A percentile compares a stretch with the other conserved stretches of the same genome.
phyloP scores from a whole-genome alignment of 2,888 invertebrate genomes.

The Ypsolopha sequella region DNA sequence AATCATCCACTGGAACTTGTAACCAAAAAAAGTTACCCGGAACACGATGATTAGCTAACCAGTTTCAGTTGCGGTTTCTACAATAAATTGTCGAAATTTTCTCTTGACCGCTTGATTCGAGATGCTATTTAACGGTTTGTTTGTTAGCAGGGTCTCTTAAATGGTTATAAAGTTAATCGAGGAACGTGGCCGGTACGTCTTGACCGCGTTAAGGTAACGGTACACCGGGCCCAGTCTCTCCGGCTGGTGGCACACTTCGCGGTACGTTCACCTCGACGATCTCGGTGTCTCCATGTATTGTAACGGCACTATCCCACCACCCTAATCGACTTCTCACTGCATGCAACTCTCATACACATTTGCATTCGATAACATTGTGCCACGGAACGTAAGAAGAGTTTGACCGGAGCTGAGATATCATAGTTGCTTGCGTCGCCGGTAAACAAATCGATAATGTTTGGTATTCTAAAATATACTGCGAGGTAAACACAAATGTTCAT shows the following conservation, averaged over 20 bases:
- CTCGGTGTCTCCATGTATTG: conserved; percentile 42
- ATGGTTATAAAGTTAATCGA: not conserved
- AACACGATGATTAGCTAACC: not conserved
- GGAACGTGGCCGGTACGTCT: conserved; percentile 31
- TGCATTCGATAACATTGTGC: too few species aligned
- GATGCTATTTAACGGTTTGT: not conserved
- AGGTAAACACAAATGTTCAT: too few species aligned
- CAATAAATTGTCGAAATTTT: conserved; percentile 1
- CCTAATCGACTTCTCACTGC: conserved; percentile 8
- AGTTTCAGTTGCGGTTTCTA: not conserved
- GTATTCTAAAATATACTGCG: too few species aligned
- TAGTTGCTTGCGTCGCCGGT: too few species aligned
- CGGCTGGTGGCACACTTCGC: conserved; percentile 65
- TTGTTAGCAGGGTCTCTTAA: not conserved
- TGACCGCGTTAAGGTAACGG: conserved; percentile 70
- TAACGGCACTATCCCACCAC: conserved; percentile 13
- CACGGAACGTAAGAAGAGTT: too few species aligned
- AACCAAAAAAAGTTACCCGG: too few species aligned
- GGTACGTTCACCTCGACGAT: conserved; percentile 66
- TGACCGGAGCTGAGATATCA: too few species aligned
- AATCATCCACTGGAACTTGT: too few species aligned
- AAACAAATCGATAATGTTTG: too few species aligned
- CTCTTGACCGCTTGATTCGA: not conserved
- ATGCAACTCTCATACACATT: not conserved
- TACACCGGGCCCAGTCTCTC: conserved; percentile 59